These are phyloP conservation scores for Pammene fasciana DNA, from an alignment of 2,888 invertebrate genomes.

Conservation along the genomic window DNA sequence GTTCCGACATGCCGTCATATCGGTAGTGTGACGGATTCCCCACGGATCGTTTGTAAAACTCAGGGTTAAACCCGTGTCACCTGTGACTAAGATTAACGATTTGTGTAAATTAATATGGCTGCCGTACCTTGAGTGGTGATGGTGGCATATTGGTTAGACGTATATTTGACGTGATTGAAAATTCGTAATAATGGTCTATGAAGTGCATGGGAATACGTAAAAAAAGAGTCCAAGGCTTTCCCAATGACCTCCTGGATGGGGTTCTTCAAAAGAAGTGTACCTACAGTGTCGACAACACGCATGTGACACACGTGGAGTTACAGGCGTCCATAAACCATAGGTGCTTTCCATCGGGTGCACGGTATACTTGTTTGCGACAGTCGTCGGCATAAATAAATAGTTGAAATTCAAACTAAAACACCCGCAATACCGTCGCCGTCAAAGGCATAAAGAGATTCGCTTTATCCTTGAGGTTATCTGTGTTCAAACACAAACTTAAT, in stretches of 20 bases:
- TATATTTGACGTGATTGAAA: not conserved
- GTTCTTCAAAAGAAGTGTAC: too few species aligned
- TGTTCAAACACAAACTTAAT: constrained; percentile 17
- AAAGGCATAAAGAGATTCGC: not conserved
- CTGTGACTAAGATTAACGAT: constrained; percentile 25
- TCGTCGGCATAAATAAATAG: too few species aligned
- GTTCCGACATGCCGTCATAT: constrained; percentile 10
- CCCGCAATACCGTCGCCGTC: too few species aligned
- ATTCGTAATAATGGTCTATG: not conserved
- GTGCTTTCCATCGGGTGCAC: too few species aligned
- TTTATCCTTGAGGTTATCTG: not conserved
- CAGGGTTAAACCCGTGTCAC: constrained; percentile 32
- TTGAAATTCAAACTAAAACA: too few species aligned
- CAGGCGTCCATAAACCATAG: too few species aligned
- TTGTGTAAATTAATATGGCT: constrained; percentile 17
- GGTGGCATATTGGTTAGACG: not conserved
- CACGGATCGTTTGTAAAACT: constrained; percentile 21
- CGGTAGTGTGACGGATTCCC: constrained; percentile 24
- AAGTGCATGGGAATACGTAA: too few species aligned
- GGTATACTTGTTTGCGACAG: too few species aligned
- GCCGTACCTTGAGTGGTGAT: constrained; percentile 1
- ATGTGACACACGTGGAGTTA: too few species aligned
- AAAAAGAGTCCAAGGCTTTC: too few species aligned
- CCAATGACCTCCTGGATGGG: too few species aligned
- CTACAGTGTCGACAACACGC: too few species aligned